Base-by-base conservation (phyloP, 2,113 vertebrate species). In the Microcebus griseorufus region DNA sequence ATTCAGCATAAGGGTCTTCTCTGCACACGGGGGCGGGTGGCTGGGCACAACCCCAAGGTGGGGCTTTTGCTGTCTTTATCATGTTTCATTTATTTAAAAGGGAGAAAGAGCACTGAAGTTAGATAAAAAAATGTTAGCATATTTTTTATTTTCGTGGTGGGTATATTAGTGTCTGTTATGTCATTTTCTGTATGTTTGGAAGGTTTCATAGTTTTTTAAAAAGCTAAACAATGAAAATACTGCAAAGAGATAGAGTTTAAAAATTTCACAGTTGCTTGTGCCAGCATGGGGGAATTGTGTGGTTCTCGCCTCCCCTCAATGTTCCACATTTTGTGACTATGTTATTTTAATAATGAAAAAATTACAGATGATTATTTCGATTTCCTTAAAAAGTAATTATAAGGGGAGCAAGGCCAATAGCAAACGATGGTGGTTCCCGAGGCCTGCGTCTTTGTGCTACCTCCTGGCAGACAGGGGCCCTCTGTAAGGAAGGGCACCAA, bases 401-500 rank as follows among this genome's bases (percentile, higher is more conserved):
- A 32, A 32, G 60, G 32, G 25, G 81, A 85, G 58, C 78, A 70
- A 92, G 72, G 64, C 22, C 80, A 76, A 64, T 7, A 48, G 80
- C 23, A 69, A 45, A 20, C 34, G 22, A 2, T 48, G 18, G 45
- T 20, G 22, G 18, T 27, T 83, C 29, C 84, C 22, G 81, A 93
- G 64, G 34, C 23, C 55, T 16, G 25, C 6, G 5, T 51, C 34
- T 89, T 62, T 79, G 37, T 7, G 13, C 16, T 9, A 14, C 18
- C 53, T 88, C 76, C 53, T 48, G 32, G 92, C 85, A 70, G 29
- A 93, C 3, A 94, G 58, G 7, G 18, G 1, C 16, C 93, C 95
- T 84, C 97, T 95, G 95, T 96, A 86, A 97, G 1, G 0, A 29
- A 3, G 12, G 42, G 60, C 90, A 62, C 75, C 75, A 93, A 91